A percentile compares a stretch with the other conserved stretches of the same genome.
These are phyloP conservation scores for Pristiophorus japonicus DNA, from an alignment of 2,113 vertebrate genomes.

Conservation along the genomic window DNA sequence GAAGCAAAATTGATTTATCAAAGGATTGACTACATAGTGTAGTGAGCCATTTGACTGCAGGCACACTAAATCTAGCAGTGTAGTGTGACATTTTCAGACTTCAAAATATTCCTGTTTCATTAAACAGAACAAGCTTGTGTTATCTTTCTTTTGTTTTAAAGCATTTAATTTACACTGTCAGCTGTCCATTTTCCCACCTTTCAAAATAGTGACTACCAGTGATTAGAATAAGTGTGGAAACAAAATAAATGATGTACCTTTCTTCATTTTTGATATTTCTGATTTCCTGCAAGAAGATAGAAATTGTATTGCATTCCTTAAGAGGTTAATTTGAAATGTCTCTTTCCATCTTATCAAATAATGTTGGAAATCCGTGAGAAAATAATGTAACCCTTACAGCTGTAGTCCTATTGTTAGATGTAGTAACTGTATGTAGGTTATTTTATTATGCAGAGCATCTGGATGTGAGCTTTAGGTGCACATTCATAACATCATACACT, in stretches of 20 bases:
- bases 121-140: no score
- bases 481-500: neutral
- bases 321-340: neutral
- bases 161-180: neutral
- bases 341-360: neutral
- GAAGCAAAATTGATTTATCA: neutral
- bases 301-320: neutral
- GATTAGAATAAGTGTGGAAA: neutral
- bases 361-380: neutral
- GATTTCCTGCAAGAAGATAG: neutral
- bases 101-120: neutral
- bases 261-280: neutral
- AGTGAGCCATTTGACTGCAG: neutral
- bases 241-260: neutral
- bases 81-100: neutral
- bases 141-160: neutral
- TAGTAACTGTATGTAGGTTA: neutral
- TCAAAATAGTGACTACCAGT: neutral
- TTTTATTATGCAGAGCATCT: neutral
- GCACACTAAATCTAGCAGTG: neutral
- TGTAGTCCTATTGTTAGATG: neutral
- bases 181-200: neutral
- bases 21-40: neutral
- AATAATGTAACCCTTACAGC: neutral
- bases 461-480: neutral